Percentiles rank a stretch among this genome's conserved stretches.
phyloP scores from a whole-genome alignment of 1,140 invertebrate species.

The Protaetia brevitarsis region DNA sequence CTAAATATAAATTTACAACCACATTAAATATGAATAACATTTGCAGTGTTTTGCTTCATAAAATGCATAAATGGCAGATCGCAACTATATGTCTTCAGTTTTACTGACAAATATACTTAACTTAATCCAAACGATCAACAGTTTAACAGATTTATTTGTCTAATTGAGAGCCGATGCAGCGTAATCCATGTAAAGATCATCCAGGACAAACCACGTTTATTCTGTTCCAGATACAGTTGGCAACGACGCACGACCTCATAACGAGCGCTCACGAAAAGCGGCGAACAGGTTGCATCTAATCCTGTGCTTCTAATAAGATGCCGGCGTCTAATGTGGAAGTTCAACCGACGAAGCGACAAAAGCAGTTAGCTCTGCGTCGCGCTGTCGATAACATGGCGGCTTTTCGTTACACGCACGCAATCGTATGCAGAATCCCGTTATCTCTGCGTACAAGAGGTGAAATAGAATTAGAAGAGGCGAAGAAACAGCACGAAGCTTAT shows the following conservation, averaged over 20 bases:
- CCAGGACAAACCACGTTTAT: background rate
- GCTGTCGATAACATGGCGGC: constrained; percentile 39
- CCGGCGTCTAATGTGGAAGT: background rate
- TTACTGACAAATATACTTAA: background rate
- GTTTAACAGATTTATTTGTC: background rate
- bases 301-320: background rate
- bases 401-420: constrained; percentile 64
- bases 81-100: background rate
- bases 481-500: constrained; percentile 79
- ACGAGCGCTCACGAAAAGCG: background rate
- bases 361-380: constrained; percentile 3
- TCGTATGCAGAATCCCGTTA: constrained; percentile 76
- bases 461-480: constrained; percentile 73
- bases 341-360: constrained; percentile 8
- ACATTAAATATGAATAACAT: too few relatives aligned
- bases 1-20: too few relatives aligned
- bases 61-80: background rate
- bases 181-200: background rate
- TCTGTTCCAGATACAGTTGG: background rate
- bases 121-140: background rate
- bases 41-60: too few relatives aligned
- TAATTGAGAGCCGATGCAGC: background rate
- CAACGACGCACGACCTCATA: background rate
- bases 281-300: constrained; percentile 2
- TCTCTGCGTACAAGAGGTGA: constrained; percentile 60